Evolutionary conservation across 1,140 invertebrate genomes (phyloP).

Genomic region (Ooceraea biroi): DNA sequence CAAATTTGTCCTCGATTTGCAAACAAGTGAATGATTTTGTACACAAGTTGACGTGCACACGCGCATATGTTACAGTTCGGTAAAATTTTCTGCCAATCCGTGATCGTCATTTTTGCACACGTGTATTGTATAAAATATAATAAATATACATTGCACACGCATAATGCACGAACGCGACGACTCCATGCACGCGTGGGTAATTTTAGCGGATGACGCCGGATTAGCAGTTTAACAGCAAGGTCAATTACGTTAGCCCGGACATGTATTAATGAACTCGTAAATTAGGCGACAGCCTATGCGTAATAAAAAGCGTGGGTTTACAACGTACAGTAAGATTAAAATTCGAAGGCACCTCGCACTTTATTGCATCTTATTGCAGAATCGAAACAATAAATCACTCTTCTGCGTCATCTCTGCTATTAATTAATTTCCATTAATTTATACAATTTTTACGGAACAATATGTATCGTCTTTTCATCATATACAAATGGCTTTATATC

Average conservation of each 20-base stretch:
- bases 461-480: neutral
- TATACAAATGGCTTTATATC: too few relatives aligned
- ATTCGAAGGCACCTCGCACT: slow-evolving; percentile 16
- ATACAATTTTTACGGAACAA: neutral
- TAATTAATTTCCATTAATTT: neutral
- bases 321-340: slow-evolving; percentile 22
- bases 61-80: neutral
- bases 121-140: neutral
- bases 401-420: neutral
- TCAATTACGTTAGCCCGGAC: slow-evolving; percentile 58
- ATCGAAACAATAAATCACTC: neutral
- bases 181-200: neutral
- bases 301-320: slow-evolving; percentile 38
- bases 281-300: slow-evolving; percentile 23
- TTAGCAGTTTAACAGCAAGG: slow-evolving; percentile 56
- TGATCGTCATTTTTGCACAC: neutral
- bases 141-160: neutral
- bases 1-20: neutral
- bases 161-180: neutral
- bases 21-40: neutral
- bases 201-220: slow-evolving; percentile 16
- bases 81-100: neutral
- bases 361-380: neutral
- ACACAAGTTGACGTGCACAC: neutral
- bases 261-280: slow-evolving; percentile 59